phyloP scores from a whole-genome alignment of 2,797 vertebrate genomes.

The Meda fulgida region DNA sequence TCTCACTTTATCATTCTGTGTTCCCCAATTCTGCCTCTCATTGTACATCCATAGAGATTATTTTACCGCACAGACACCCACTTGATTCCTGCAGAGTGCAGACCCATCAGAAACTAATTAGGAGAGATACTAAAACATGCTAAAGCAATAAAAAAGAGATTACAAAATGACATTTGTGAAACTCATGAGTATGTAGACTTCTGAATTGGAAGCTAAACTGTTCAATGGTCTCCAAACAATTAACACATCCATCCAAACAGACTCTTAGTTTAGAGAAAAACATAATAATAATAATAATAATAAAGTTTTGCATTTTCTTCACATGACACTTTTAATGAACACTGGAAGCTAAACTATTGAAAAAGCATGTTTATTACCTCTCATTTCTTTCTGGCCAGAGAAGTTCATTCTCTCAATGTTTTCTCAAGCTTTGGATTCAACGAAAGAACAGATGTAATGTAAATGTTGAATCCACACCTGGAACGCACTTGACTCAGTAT shows the following conservation, averaged over 20 bases:
- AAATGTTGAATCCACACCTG: background rate
- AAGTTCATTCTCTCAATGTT: background rate
- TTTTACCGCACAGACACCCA: constrained; percentile 7
- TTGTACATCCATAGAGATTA: constrained; percentile 31
- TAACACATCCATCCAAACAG: background rate
- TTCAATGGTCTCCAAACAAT: background rate
- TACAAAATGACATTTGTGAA: constrained; percentile 12
- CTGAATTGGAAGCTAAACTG: background rate
- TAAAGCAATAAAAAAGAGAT: constrained; percentile 33
- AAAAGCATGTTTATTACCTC: background rate
- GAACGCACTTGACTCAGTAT: background rate
- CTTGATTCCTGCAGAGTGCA: constrained; percentile 31
- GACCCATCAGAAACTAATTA: constrained; percentile 35
- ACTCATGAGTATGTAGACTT: constrained; percentile 11
- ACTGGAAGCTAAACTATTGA: background rate
- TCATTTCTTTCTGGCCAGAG: background rate
- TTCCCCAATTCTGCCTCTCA: constrained; percentile 1
- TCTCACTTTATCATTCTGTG: constrained; percentile 22
- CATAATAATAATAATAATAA: no score
- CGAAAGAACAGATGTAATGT: background rate
- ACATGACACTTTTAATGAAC: background rate
- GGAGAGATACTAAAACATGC: constrained; percentile 5
- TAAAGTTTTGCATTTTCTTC: background rate
- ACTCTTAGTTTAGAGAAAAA: no score
- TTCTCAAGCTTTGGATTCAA: background rate